phyloP scores from a whole-genome alignment of 2,888 invertebrate species.

The Netelia inedita region DNA sequence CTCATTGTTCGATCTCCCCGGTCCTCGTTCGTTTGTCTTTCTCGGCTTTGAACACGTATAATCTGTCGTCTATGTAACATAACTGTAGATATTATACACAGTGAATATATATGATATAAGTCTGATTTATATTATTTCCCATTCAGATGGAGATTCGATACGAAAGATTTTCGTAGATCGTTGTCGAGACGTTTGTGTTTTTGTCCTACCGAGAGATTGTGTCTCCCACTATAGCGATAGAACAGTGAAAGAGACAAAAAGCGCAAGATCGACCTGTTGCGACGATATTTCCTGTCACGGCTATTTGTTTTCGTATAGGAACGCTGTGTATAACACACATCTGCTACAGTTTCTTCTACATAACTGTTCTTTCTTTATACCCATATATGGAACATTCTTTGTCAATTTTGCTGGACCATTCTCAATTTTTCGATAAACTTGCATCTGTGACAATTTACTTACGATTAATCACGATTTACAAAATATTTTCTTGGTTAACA shows the following conservation, averaged over 20 bases:
- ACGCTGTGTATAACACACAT: neutral
- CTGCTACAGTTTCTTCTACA: neutral
- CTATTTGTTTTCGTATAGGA: constrained; percentile 3
- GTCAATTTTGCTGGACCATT: neutral
- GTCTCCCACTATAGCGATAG: constrained; percentile 1
- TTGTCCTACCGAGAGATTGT: constrained; percentile 31
- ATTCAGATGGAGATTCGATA: constrained; percentile 52
- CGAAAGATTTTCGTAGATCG: constrained; percentile 57
- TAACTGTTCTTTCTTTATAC: neutral
- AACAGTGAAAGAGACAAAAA: constrained; percentile 7
- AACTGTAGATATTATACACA: neutral
- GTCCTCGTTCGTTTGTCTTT: constrained; percentile 23
- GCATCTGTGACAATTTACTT: too few relatives aligned
- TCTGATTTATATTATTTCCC: constrained; percentile 7
- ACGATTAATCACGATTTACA: too few relatives aligned
- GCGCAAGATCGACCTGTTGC: constrained; percentile 56
- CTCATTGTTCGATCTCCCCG: constrained; percentile 20
- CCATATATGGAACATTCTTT: neutral
- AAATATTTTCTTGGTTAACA: too few relatives aligned
- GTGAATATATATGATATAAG: neutral
- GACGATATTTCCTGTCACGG: constrained; percentile 38
- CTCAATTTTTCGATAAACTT: neutral
- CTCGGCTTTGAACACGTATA: constrained; percentile 16
- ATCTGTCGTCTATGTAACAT: constrained; percentile 9
- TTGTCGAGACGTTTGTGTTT: constrained; percentile 47